Base-by-base conservation (phyloP, 2,888 invertebrate species). In the Eupithecia centaureata region DNA sequence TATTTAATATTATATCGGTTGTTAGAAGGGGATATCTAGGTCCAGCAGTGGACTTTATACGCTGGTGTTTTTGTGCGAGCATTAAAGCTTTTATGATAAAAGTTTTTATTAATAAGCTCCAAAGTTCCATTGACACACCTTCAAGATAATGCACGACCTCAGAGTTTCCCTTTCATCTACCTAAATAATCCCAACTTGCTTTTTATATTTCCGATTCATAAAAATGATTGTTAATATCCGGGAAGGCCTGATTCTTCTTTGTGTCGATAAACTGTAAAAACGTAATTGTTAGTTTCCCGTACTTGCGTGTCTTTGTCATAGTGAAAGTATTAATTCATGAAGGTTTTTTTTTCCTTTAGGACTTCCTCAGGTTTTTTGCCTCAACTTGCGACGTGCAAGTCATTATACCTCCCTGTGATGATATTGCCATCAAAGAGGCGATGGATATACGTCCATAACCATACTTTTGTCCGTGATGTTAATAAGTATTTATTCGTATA, bases 221-320 rank as follows among this genome's bases (percentile, higher is more conserved):
- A 77, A n/a, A 78, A 75, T 90, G 90, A 93, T 93, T 86, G 86
- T 80, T 86, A 87, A 92, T 92, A 91, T 93, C 93, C 93, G 92
- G 92, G 89, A 92, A 88, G 90, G 75, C 82, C 79, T 82, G 80
- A 84, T 83, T 86, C 83, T 80, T 79, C 78, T 82, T 82, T 79
- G 68, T 68, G 78, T 84, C 38, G 86, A 87, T 65, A 84, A 88
- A 87, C 82, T 76, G 73, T 82, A 85, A 89, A 91, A 90, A 88
- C 82, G 83, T 92, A 91, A 91, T 91, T 90, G 86, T 83, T 79
- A 25, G 47, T 54, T 38, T 70, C 47, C 64, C 71, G 68, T 75
- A 71, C 15, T 57, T 27, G 51, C 61, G 42, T 62, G 52, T 32
- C 57, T 54, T 63, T 61, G 22, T 35, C 28, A 57, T 51, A 61